phyloP scores from a whole-genome alignment of 2,888 invertebrate species.

The Yponomeuta cagnagella region DNA sequence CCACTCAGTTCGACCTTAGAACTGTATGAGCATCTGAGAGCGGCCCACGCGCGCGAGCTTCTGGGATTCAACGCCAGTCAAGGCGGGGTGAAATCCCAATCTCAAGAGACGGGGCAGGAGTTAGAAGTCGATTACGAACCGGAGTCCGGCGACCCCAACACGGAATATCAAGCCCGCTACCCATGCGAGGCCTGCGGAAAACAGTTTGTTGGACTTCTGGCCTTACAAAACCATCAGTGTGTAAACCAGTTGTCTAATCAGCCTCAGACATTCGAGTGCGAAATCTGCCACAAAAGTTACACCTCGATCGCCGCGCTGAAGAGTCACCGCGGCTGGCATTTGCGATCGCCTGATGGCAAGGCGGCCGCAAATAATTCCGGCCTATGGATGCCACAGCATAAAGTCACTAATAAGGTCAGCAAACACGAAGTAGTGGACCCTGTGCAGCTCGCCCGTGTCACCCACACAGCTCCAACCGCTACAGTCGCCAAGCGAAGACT shows the following conservation, averaged over 20 bases:
- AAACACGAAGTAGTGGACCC: slow-evolving; percentile 66
- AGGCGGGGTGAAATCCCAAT: slow-evolving; percentile 49
- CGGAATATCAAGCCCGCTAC: slow-evolving; percentile 69
- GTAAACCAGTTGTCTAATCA: slow-evolving; percentile 50
- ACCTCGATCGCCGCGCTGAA: slow-evolving; percentile 79
- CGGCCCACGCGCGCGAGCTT: slow-evolving; percentile 74
- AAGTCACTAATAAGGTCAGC: slow-evolving; percentile 69
- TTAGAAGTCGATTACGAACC: slow-evolving; percentile 55
- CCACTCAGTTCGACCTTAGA: slow-evolving; percentile 78
- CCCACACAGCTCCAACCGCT: slow-evolving; percentile 39
- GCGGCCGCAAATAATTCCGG: slow-evolving; percentile 70
- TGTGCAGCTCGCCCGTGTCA: slow-evolving; percentile 43
- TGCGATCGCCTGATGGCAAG: slow-evolving; percentile 74
- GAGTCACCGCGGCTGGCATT: slow-evolving; percentile 81
- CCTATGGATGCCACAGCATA: slow-evolving; percentile 73
- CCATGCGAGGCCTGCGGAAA: slow-evolving; percentile 74
- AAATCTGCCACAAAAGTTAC: slow-evolving; percentile 80
- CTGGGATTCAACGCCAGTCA: slow-evolving; percentile 65
- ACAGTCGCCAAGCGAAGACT: slow-evolving; percentile 53
- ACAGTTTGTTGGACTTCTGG: slow-evolving; percentile 69
- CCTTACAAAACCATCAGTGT: slow-evolving; percentile 73
- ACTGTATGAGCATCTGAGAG: slow-evolving; percentile 77
- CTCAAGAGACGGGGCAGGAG: slow-evolving; percentile 33
- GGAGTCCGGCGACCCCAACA: slow-evolving; percentile 52
- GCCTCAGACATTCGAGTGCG: slow-evolving; percentile 74